These are phyloP conservation scores for Zootermopsis nevadensis DNA, from an alignment of 2,888 invertebrate species.

Conservation along the genomic window DNA sequence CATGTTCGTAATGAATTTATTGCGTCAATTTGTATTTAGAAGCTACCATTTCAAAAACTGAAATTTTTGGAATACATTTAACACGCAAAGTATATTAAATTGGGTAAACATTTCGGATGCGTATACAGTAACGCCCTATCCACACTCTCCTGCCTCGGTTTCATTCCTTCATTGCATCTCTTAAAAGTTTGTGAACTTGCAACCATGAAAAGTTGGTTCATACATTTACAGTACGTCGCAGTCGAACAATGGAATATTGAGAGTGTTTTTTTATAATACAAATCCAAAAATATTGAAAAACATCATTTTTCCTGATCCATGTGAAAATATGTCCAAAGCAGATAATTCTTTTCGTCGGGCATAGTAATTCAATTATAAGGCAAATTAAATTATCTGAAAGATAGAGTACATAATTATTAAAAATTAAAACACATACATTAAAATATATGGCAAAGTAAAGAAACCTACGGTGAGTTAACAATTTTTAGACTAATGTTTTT, in stretches of 20 bases:
- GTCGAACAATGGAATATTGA: conserved; percentile 35
- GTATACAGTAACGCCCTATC: background rate
- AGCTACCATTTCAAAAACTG: background rate
- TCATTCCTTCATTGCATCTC: conserved; percentile 43
- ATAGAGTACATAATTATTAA: no score
- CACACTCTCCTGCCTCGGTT: conserved; percentile 22
- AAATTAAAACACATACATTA: no score
- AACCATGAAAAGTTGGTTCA: conserved; percentile 43
- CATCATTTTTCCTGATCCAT: no score
- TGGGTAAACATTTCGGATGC: background rate
- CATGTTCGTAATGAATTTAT: background rate
- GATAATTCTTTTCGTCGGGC: no score
- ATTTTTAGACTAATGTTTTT: no score
- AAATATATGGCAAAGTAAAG: no score
- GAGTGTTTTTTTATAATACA: background rate
- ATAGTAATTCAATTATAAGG: no score
- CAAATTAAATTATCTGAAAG: no score
- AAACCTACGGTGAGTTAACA: no score
- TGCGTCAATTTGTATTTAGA: background rate
- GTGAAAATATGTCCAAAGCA: no score
- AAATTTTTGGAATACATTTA: background rate
- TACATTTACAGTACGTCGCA: conserved; percentile 33
- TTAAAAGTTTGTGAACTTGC: conserved; percentile 44
- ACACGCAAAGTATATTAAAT: background rate
- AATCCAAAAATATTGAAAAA: background rate